These are phyloP conservation scores for Entelurus aequoreus DNA, from an alignment of 2,113 vertebrate genomes.

Conservation along the genomic window DNA sequence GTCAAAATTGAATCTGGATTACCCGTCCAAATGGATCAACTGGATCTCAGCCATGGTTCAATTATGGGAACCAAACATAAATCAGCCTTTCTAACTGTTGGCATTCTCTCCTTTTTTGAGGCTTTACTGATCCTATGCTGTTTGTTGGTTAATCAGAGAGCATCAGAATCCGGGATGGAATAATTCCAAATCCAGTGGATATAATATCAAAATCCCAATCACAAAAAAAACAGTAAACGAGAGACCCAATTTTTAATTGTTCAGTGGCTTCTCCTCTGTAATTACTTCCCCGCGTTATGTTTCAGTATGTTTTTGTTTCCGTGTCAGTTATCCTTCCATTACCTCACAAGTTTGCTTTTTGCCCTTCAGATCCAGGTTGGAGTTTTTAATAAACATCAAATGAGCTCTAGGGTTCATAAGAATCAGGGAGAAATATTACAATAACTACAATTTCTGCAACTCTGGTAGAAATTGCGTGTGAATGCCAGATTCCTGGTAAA, in stretches of 20 bases:
- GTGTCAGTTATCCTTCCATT: constrained; percentile 8
- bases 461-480: too few relatives aligned
- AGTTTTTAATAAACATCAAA: constrained; percentile 39
- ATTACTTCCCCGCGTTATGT: constrained; percentile 25
- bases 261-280: constrained; percentile 11
- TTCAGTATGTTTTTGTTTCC: constrained; percentile 15
- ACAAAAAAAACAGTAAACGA: constrained; percentile 17
- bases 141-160: constrained; percentile 8
- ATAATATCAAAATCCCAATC: constrained; percentile 24
- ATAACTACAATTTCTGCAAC: constrained; percentile 23
- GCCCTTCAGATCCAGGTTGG: not conserved
- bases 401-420: constrained; percentile 27
- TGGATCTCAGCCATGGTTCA: not conserved
- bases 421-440: constrained; percentile 34
- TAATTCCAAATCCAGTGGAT: constrained; percentile 19
- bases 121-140: constrained; percentile 13
- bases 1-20: not conserved
- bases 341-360: not conserved
- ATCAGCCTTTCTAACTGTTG: not conserved
- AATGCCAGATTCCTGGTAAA: too few relatives aligned
- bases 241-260: constrained; percentile 26
- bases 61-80: not conserved
- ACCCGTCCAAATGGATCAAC: not conserved
- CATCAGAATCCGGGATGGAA: constrained; percentile 18
- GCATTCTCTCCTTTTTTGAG: not conserved